Conservation (phyloP, 2,113 vertebrate species). For the Octodon degus region DNA sequence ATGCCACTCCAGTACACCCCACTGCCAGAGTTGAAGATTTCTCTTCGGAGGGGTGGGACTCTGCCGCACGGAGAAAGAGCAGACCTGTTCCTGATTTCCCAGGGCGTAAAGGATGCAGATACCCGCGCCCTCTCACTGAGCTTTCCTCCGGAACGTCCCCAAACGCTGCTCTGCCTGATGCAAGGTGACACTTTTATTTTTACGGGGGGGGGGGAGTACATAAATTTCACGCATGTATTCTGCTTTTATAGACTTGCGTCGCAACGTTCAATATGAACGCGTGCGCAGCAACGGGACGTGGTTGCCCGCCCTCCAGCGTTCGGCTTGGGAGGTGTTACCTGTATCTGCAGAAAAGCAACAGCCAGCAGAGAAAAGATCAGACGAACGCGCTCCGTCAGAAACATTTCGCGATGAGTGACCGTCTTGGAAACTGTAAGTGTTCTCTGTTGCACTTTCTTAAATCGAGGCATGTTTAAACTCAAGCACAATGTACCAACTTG, state of each 20-base stretch:
- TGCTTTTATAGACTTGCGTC: neutral
- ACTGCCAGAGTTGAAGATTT: neutral
- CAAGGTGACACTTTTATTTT: neutral
- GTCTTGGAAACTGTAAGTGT: slow-evolving; percentile 32
- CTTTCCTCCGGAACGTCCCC: neutral
- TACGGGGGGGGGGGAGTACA: neutral
- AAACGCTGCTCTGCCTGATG: neutral
- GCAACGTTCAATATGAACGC: neutral
- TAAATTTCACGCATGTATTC: neutral
- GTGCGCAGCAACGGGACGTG: neutral
- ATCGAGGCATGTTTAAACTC: neutral
- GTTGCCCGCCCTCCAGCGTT: neutral
- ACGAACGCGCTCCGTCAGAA: neutral
- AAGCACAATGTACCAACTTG: neutral
- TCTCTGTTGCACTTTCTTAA: slow-evolving; percentile 14
- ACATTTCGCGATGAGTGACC: neutral
- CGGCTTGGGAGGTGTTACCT: neutral
- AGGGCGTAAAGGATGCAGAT: neutral
- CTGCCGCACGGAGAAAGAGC: fast-evolving
- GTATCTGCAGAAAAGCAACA: neutral
- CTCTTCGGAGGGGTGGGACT: neutral
- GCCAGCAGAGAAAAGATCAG: neutral
- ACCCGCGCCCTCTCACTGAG: neutral
- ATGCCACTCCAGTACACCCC: neutral
- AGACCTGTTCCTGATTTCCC: neutral